Evolutionary conservation across 2,888 invertebrate species (phyloP), one percentile per base, ranked within the genome.

Genomic region (Clunio marinus): DNA sequence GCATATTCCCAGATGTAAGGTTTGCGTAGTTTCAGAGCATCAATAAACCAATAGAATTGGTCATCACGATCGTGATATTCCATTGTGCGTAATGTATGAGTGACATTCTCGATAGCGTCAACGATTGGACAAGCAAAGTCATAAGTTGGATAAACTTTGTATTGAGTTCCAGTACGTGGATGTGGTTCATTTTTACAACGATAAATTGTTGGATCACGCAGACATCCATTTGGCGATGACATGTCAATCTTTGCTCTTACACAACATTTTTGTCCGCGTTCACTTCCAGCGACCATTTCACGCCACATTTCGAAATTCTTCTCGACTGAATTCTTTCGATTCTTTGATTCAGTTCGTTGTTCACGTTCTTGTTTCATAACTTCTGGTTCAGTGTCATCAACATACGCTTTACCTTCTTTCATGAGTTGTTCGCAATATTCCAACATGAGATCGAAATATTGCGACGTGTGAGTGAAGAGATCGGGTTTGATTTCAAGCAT

Each of bases 41-140:
- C 92, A 70, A 95, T 89, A 74, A 94, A 91, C 96, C 97, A 99
- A 80, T 91, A 96, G 80, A 96, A 99, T 80, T 99, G 99, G 35
- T 91, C 91, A 78, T 99, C 98, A 25, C 96, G 83, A 78, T 99
- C 99, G 75, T 95, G 95, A 78, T 99, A 99, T 80, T 99, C 99
- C 81, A 96, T 98, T 0, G 99, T 99, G 60, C 99, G 84, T 65
- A 99, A 81, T 0, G 96, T 94, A 76, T 99, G 99, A 0, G 99
- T 99, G 17, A 99, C 96, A 68, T 92, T 90, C 81, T 99, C 99
- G 62, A 97, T 84, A 15, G 96, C 89, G 80, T 99, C 99, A 62
- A 99, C 98, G 75, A 99, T 96, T 0, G 99, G 99, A 76, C 99
- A 99, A 1, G 99, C 97, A 81, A 99, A 99, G 81, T 99, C 99